Conservation (phyloP, 1,140 invertebrate species). For the Antheraea pernyi region DNA sequence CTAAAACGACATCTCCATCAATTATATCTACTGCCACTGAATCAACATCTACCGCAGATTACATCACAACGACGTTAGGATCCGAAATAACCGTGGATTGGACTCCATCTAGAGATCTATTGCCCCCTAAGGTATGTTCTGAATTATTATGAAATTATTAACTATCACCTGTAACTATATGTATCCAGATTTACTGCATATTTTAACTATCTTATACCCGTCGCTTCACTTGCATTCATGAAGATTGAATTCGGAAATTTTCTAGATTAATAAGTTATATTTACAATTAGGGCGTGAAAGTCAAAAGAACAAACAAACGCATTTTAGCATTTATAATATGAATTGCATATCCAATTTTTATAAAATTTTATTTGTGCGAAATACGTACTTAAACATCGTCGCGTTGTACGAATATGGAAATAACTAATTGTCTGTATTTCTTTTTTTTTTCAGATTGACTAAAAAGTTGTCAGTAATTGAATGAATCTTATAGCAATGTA, state of each 20-base stretch:
- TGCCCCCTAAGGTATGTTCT: conserved; percentile 21
- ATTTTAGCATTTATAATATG: too few species aligned
- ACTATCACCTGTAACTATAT: too few species aligned
- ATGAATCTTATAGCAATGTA: neutral
- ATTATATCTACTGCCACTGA: neutral
- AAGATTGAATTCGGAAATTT: too few species aligned
- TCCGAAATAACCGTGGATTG: neutral
- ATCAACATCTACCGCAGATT: neutral
- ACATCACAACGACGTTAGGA: neutral
- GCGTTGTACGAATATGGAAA: neutral
- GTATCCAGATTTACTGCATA: too few species aligned
- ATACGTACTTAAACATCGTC: too few species aligned
- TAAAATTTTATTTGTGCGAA: too few species aligned
- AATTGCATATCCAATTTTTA: too few species aligned
- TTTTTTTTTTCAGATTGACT: neutral
- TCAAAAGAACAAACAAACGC: too few species aligned
- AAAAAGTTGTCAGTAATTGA: neutral
- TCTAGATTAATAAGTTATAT: too few species aligned
- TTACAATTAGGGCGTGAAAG: too few species aligned
- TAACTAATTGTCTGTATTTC: neutral
- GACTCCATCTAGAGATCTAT: conserved; percentile 13
- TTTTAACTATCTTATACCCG: too few species aligned
- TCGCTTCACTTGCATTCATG: too few species aligned
- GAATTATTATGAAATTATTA: neutral
- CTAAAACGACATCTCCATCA: neutral